A percentile compares a stretch with the other conserved stretches of the same genome.
phyloP scores from a whole-genome alignment of 2,888 invertebrate genomes.

The Oscheius sp. region DNA sequence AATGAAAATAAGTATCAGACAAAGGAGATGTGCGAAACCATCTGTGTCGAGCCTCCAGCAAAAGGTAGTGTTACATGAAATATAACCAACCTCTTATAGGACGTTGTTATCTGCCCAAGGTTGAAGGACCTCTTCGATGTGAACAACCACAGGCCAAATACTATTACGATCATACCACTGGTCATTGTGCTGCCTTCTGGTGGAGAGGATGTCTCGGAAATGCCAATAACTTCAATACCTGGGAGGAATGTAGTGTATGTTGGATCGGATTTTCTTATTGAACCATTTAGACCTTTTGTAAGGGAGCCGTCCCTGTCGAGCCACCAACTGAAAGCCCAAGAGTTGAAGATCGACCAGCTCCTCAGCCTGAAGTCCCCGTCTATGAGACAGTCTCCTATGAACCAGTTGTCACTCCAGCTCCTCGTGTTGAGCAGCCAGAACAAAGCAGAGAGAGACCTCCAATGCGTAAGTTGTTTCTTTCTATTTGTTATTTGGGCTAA shows the following conservation, averaged over 20 bases:
- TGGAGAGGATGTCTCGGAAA: slow-evolving; percentile 69
- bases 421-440: slow-evolving; percentile 5
- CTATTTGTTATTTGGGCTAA: neutral
- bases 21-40: slow-evolving; percentile 64
- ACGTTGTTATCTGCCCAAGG: slow-evolving; percentile 68
- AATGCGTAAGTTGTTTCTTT: slow-evolving; percentile 3
- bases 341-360: neutral
- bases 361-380: neutral
- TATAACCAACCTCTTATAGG: slow-evolving; percentile 36
- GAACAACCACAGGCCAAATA: slow-evolving; percentile 61
- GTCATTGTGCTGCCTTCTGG: slow-evolving; percentile 69
- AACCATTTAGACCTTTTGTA: slow-evolving; percentile 39
- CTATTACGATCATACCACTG: slow-evolving; percentile 64
- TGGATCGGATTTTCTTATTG: neutral
- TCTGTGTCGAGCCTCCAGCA: slow-evolving; percentile 68
- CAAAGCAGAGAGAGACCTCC: slow-evolving; percentile 3
- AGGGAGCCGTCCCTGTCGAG: slow-evolving; percentile 53
- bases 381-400: slow-evolving; percentile 25
- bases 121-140: slow-evolving; percentile 66
- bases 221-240: slow-evolving; percentile 66
- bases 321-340: slow-evolving; percentile 38
- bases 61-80: slow-evolving; percentile 23
- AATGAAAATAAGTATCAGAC: slow-evolving; percentile 79
- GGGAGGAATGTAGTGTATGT: slow-evolving; percentile 62
- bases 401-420: slow-evolving; percentile 29